Conservation (phyloP, 30 jellyfish, hydroid and myxozoan species). For the Pelagia noctiluca region DNA sequence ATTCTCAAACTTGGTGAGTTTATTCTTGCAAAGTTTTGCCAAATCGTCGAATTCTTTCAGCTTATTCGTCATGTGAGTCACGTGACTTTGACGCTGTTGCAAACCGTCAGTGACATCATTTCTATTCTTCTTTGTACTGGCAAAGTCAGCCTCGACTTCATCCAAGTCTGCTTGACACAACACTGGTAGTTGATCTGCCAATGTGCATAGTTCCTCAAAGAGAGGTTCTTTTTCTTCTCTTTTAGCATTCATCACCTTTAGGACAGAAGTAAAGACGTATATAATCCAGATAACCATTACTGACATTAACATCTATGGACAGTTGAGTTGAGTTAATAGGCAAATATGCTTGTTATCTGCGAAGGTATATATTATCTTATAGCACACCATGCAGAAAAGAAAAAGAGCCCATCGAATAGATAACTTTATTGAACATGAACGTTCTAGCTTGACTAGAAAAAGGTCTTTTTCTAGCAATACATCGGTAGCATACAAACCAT, state of each 20-base stretch:
- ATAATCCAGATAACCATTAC: too few relatives aligned
- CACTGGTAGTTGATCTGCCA: conserved; percentile 42
- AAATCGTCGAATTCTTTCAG: conserved; percentile 60
- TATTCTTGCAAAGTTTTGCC: conserved; percentile 64
- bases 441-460: too few relatives aligned
- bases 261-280: not conserved
- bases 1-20: conserved; percentile 70
- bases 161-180: conserved; percentile 74
- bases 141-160: conserved; percentile 46
- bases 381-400: too few relatives aligned
- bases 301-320: too few relatives aligned
- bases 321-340: too few relatives aligned
- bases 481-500: too few relatives aligned
- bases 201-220: conserved; percentile 44
- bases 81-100: conserved; percentile 70
- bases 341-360: too few relatives aligned
- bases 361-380: too few relatives aligned
- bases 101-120: conserved; percentile 65
- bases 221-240: conserved; percentile 44
- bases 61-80: conserved; percentile 72
- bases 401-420: too few relatives aligned
- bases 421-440: too few relatives aligned
- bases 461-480: too few relatives aligned
- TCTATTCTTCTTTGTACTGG: conserved; percentile 60
- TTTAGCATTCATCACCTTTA: conserved; percentile 75